A percentile compares a stretch with the other conserved stretches of the same genome.
These are phyloP conservation scores for Patella pellucida DNA, from an alignment of 2,888 invertebrate species.

Conservation along the genomic window DNA sequence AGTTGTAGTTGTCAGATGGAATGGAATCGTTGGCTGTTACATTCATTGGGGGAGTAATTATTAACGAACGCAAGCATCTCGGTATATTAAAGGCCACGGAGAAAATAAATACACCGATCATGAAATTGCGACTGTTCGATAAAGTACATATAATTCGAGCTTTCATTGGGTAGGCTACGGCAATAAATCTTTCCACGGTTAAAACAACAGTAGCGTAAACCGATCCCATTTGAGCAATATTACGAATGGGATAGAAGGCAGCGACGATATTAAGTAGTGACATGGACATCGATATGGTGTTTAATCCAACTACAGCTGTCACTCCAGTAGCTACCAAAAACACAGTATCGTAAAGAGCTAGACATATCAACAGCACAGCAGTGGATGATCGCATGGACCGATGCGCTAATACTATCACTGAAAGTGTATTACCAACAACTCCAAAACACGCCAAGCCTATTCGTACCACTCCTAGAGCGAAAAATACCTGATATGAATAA, in stretches of 20 bases:
- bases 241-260: conserved; percentile 34
- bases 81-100: conserved; percentile 39
- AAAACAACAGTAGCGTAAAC: conserved; percentile 38
- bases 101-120: conserved; percentile 34
- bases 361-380: conserved; percentile 36
- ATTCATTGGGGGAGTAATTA: conserved; percentile 15
- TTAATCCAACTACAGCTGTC: conserved; percentile 19
- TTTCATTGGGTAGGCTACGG: conserved; percentile 34
- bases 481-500: conserved; percentile 17
- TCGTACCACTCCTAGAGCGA: conserved; percentile 28
- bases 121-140: conserved; percentile 32
- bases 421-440: conserved; percentile 33
- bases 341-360: conserved; percentile 38
- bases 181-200: conserved; percentile 36
- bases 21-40: conserved; percentile 13
- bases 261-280: conserved; percentile 20
- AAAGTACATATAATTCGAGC: conserved; percentile 37
- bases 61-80: conserved; percentile 33
- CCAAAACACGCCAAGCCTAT: conserved; percentile 33
- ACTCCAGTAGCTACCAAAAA: conserved; percentile 32
- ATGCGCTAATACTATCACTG: conserved; percentile 34
- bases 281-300: conserved; percentile 8
- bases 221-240: conserved; percentile 39
- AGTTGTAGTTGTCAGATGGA: conserved; percentile 13
- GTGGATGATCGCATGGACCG: conserved; percentile 37